Evolutionary conservation across 2,113 vertebrate genomes (phyloP).

Genomic region (Nannobrachium achirus): DNA sequence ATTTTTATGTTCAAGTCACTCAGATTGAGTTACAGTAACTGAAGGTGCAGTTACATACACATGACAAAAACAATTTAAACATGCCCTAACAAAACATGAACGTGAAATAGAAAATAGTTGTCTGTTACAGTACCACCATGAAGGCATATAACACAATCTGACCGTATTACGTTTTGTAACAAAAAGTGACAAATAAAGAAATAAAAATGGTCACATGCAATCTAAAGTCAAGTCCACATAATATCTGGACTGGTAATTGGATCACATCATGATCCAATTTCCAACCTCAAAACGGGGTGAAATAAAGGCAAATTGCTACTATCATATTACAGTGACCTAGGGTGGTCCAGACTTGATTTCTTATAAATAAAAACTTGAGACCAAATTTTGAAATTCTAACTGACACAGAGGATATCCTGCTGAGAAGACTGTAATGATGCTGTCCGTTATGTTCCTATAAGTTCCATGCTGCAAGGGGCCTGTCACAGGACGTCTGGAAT

Average conservation of each 20-base stretch:
- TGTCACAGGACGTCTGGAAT: no score
- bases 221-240: neutral
- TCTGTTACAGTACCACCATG: neutral
- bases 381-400: conserved; percentile 14
- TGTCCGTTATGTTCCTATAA: no score
- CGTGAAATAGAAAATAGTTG: conserved; percentile 11
- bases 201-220: conserved; percentile 11
- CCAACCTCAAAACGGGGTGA: conserved; percentile 1
- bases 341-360: neutral
- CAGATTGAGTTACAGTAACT: neutral
- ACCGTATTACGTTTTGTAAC: neutral
- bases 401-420: conserved; percentile 7
- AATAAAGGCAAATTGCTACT: conserved; percentile 18
- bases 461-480: no score
- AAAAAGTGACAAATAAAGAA: neutral
- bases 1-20: no score
- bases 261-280: neutral
- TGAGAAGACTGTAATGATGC: no score
- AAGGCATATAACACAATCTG: neutral
- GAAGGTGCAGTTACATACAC: neutral
- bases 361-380: conserved; percentile 18
- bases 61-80: conserved; percentile 20
- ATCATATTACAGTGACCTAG: neutral
- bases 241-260: neutral
- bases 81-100: conserved; percentile 20